Percentiles rank a stretch among this genome's conserved stretches.
Conservation (phyloP, 2,888 invertebrate species). For the Cephus pulcher region DNA sequence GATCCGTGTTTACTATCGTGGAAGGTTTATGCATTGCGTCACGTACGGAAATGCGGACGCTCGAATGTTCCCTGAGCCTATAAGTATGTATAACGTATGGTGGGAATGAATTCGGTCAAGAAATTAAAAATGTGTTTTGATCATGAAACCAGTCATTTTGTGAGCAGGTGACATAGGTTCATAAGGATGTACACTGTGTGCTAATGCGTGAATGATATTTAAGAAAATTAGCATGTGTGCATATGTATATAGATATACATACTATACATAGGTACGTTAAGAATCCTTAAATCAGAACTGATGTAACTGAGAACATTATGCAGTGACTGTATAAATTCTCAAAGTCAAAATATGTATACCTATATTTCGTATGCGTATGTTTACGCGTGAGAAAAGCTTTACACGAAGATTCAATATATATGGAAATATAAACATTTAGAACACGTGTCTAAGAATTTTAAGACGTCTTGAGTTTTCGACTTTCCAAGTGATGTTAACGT, state of each 20-base stretch:
- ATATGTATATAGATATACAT: not conserved
- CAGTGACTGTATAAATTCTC: not conserved
- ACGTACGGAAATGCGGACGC: not conserved
- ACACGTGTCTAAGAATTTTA: not conserved
- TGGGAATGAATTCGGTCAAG: not conserved
- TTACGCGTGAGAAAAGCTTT: not conserved
- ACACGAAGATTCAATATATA: not conserved
- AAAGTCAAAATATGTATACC: not conserved
- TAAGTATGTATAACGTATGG: not conserved
- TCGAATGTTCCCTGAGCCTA: not conserved
- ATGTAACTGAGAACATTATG: not conserved
- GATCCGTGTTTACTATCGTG: not conserved
- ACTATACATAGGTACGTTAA: not conserved
- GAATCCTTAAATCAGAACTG: not conserved
- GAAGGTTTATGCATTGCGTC: not conserved
- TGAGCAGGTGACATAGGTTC: not conserved
- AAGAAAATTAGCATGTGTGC: not conserved
- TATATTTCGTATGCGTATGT: not conserved
- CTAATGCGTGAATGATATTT: not conserved
- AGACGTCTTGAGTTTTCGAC: not conserved
- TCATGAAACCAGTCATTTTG: not conserved
- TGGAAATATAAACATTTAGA: not conserved
- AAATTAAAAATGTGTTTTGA: not conserved
- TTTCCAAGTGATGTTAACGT: not conserved
- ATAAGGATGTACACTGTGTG: not conserved